Evolutionary conservation across 2,888 invertebrate genomes (phyloP).

Genomic region (Archips crataeganus): DNA sequence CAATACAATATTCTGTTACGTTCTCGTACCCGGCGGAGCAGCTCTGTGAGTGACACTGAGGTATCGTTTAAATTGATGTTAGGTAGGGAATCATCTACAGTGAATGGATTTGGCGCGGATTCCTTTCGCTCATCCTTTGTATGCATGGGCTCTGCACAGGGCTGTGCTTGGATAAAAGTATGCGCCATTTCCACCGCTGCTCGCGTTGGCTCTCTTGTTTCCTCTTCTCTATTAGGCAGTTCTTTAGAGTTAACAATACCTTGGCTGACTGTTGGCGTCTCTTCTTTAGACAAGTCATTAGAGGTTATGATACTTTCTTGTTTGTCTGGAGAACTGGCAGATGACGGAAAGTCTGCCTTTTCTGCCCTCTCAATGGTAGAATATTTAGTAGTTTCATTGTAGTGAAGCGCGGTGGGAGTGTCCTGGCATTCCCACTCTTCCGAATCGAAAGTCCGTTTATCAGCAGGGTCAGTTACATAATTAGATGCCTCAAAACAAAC

Average conservation of each 20-base stretch:
- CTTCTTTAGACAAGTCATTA: background rate
- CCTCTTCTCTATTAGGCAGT: background rate
- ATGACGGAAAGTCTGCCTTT: background rate
- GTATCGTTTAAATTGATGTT: constrained; percentile 45
- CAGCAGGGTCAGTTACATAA: background rate
- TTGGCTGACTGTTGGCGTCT: background rate
- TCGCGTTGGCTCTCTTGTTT: background rate
- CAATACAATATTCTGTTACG: constrained; percentile 54
- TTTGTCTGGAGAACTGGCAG: background rate
- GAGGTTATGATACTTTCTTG: background rate
- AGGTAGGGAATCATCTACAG: constrained; percentile 44
- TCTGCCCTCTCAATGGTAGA: background rate
- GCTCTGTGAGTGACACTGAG: constrained; percentile 56
- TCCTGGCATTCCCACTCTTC: background rate
- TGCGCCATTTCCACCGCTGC: constrained; percentile 3
- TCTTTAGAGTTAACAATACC: background rate
- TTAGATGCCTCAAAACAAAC: background rate
- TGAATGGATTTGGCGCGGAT: background rate
- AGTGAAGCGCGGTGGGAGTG: background rate
- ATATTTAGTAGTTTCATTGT: background rate
- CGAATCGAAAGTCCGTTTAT: background rate
- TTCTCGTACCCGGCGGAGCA: constrained; percentile 60
- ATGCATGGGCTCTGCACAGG: background rate
- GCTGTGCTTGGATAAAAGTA: constrained; percentile 16
- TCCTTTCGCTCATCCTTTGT: background rate